Percentiles rank a stretch among this genome's conserved stretches.
These are phyloP conservation scores for Eurystomus glaucurus DNA, from an alignment of 2,797 vertebrate species.

Conservation along the genomic window DNA sequence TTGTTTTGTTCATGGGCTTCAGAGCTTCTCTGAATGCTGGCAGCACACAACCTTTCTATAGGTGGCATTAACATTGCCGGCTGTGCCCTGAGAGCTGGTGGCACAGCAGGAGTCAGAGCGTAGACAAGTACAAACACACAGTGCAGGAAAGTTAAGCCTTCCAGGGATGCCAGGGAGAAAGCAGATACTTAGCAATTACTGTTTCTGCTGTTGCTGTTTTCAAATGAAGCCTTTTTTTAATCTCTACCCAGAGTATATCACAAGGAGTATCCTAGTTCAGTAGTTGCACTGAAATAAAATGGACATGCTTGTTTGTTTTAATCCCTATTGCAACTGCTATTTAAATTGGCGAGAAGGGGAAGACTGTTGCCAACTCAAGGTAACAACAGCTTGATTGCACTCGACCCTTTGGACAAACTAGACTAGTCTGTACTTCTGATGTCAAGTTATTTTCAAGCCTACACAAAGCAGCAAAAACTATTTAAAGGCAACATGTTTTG, in stretches of 20 bases:
- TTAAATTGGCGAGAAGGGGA: not conserved
- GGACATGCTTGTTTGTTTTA: not conserved
- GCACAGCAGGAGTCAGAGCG: not conserved
- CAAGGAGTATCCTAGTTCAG: not conserved
- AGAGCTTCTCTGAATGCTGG: not conserved
- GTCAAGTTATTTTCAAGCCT: not conserved
- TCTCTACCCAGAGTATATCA: not conserved
- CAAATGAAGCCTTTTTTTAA: not conserved
- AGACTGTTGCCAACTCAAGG: not conserved
- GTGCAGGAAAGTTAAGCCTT: not conserved
- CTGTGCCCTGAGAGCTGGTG: not conserved
- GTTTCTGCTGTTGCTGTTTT: not conserved
- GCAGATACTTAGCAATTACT: not conserved
- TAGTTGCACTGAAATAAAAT: not conserved
- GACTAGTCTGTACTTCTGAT: not conserved
- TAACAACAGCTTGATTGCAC: accelerated
- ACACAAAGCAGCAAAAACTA: not conserved
- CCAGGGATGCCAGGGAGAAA: not conserved
- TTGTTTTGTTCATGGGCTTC: not conserved
- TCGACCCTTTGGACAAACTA: not conserved
- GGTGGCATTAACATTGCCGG: not conserved
- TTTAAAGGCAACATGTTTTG: not conserved
- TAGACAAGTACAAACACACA: not conserved
- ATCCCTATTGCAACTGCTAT: not conserved
- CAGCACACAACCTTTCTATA: not conserved